Base-by-base conservation (phyloP, 1,140 invertebrate genomes). In the Lordiphosa collinella region DNA sequence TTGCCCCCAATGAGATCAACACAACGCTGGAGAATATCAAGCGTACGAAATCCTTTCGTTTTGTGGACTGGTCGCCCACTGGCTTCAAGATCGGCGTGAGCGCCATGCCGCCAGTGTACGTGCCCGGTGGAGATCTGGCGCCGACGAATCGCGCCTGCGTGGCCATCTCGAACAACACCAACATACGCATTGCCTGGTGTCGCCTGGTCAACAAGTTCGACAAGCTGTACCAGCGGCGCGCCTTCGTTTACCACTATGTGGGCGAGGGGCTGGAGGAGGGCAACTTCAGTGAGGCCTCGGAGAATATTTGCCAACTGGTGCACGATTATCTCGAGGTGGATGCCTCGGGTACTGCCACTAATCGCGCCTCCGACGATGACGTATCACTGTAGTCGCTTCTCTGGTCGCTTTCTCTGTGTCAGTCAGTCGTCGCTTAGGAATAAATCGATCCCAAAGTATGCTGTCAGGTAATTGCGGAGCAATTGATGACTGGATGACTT, bases 21-120 rank as follows among this genome's bases (percentile, higher is more conserved):
- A 90, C 89, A 10, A 90, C 94, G 14, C 94, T 95, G 65, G 91
- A 86, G n/a, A 91, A 91, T 48, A 92, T 95, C 46, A 94, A 94
- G 78, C 91, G 91, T 3, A 92, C 93, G 64, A 89, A 91, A 51
- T 90, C 90, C 1, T 93, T 94, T 49, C 90, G 91, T 55, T 95
- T 94, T 75, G 93, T 94, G 4, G 92, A 93, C 74, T 94, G 94
- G 93, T 93, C 91, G 71, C 94, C 94, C 22, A 94, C 94, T 10
- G 93, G 93, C 37, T 94, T 93, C 69, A 93, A 93, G 73, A 90
- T 91, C 32, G 91, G 91, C 10, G 92, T 94, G 41, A 93, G 93
- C 90, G 91, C 91, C 88, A 92, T 93, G 86, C 93, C 94, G 8
- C 93, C 93, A 6, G 91, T 91, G 1, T 91, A 92, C 18, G 93